Evolutionary conservation across 2,797 vertebrate species (phyloP).

Genomic region (Staurois parvus): DNA sequence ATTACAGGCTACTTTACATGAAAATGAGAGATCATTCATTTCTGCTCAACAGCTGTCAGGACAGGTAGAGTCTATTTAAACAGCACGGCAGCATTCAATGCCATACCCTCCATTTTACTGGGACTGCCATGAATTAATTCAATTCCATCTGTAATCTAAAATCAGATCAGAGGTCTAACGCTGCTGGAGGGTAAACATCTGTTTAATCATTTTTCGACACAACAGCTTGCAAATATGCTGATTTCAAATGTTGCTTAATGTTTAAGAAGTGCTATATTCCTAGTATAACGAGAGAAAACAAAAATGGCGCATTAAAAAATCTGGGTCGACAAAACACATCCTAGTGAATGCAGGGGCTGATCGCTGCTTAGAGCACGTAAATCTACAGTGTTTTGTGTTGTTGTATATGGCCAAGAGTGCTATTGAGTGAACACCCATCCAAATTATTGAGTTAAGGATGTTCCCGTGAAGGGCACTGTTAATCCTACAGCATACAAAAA

Average conservation of each 20-base stretch:
- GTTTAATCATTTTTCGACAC: conserved; percentile 75
- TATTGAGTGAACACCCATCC: no score
- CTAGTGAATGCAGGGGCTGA: no score
- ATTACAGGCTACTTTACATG: conserved; percentile 66
- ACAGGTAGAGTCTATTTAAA: conserved; percentile 70
- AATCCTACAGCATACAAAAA: no score
- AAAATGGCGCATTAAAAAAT: no score
- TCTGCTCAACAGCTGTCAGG: conserved; percentile 70
- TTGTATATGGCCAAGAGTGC: no score
- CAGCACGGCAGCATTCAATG: conserved; percentile 64
- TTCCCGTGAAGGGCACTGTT: no score
- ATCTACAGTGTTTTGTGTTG: no score
- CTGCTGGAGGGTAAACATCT: conserved; percentile 77
- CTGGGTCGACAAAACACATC: no score
- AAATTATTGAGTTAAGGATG: no score
- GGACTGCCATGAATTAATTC: conserved; percentile 74
- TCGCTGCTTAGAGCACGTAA: no score
- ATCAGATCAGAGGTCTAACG: conserved; percentile 77
- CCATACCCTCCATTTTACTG: conserved; percentile 73
- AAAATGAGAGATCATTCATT: conserved; percentile 68
- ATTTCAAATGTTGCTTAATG: conserved; percentile 71
- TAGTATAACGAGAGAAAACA: neutral
- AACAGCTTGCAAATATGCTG: conserved; percentile 74
- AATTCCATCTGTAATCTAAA: conserved; percentile 77
- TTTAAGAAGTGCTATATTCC: conserved; percentile 65